Percentiles rank a stretch among this genome's conserved stretches.
phyloP scores from a whole-genome alignment of 2,888 invertebrate genomes.

The Aphelenchoides bicaudatus region DNA sequence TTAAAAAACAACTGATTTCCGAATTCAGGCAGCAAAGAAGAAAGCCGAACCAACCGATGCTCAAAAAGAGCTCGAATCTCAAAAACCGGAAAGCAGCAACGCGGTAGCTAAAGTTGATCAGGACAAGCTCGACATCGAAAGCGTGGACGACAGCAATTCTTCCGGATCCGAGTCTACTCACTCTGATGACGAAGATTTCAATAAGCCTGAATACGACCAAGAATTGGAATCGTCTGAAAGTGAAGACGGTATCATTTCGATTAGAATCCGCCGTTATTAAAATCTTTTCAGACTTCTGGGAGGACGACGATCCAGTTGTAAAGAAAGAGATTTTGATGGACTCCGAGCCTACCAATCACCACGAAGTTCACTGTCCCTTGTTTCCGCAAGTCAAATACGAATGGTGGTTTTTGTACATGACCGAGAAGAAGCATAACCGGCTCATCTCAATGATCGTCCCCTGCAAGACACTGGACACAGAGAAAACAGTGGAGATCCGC shows the following conservation, averaged over 20 bases:
- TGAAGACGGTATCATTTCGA: too few species aligned
- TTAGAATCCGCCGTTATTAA: too few species aligned
- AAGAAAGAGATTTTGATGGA: conserved; percentile 38
- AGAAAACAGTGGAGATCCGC: conserved; percentile 75
- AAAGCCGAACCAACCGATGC: conserved; percentile 11
- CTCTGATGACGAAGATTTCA: conserved; percentile 18
- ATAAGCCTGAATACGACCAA: conserved; percentile 21
- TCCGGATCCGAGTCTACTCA: conserved; percentile 5
- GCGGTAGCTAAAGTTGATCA: not conserved
- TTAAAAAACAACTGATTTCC: not conserved
- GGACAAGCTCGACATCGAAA: not conserved
- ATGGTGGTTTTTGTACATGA: conserved; percentile 97
- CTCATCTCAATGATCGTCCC: conserved; percentile 87
- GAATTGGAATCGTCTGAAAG: conserved; percentile 44
- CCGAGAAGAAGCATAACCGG: conserved; percentile 78
- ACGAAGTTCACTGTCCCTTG: conserved; percentile 83
- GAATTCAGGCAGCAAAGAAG: conserved; percentile 4
- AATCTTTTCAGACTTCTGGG: too few species aligned
- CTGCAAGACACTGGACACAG: conserved; percentile 83
- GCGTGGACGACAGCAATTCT: conserved; percentile 13
- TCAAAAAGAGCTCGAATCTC: not conserved
- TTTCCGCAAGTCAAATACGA: conserved; percentile 94
- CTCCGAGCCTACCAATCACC: conserved; percentile 42
- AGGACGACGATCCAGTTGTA: conserved; percentile 39
- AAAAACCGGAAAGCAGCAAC: conserved; percentile 10